These are phyloP conservation scores for Pipistrellus pygmaeus DNA, from an alignment of 2,797 vertebrate genomes.

Conservation along the genomic window DNA sequence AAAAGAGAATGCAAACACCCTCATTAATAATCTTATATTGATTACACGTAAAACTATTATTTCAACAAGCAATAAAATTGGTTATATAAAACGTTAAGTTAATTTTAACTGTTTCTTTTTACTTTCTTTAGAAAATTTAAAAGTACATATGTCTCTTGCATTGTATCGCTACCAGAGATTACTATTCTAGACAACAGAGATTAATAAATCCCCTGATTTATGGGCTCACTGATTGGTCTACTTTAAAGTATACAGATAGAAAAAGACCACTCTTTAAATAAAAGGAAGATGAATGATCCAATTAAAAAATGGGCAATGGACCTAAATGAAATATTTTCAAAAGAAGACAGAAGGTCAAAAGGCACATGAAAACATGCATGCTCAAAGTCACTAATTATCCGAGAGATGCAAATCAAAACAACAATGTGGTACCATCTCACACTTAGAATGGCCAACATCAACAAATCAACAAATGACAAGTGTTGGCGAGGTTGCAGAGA, in stretches of 20 bases:
- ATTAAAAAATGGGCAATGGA: too few species aligned
- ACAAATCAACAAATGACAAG: too few species aligned
- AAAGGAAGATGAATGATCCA: too few species aligned
- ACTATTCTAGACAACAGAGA: slow-evolving; percentile 1
- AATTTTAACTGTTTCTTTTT: background rate
- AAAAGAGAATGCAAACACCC: slow-evolving; percentile 9
- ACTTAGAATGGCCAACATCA: too few species aligned
- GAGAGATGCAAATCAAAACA: too few species aligned
- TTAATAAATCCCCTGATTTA: background rate
- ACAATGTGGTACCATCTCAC: too few species aligned
- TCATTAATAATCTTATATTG: slow-evolving; percentile 12
- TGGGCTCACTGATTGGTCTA: background rate
- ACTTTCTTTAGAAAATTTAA: slow-evolving; percentile 16
- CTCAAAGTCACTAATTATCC: too few species aligned
- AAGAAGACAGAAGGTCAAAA: too few species aligned
- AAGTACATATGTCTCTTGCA: background rate
- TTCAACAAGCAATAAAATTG: background rate
- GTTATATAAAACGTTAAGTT: slow-evolving; percentile 7
- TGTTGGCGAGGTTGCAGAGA: too few species aligned
- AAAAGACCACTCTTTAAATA: background rate
- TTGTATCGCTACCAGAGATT: background rate
- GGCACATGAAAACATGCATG: too few species aligned
- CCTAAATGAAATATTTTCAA: too few species aligned
- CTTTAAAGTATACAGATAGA: background rate
- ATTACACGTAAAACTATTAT: slow-evolving; percentile 30